Base-by-base conservation (phyloP, 1,140 invertebrate species). In the Probaryconus sp. region DNA sequence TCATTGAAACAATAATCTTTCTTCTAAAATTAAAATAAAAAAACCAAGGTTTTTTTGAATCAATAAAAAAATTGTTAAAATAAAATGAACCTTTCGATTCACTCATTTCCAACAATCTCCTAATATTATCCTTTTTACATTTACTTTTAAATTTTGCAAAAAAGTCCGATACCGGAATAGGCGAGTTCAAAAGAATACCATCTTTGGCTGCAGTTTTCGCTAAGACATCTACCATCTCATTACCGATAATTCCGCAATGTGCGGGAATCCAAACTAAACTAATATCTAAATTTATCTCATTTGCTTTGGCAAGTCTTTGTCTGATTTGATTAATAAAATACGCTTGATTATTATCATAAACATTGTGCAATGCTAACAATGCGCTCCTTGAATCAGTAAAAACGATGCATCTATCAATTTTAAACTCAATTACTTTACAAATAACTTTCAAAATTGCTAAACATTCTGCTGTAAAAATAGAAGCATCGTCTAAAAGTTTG, bases 401-500 rank as follows among this genome's bases (percentile, higher is more conserved):
- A 6, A 51, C 35, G 2, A 6, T 30, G 14, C 5, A 28, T n/a
- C 1, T 20, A 18, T 4, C 9, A 13, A 2, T 6, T 3, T 20
- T 16, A 9, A 17, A 2, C 7, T 33, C 18, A 18, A 33, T 17
- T 7, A 51, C 35, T 18, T 18, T 35, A 3, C 17, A 9, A 9
- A 51, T 9, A 18, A 7, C 10, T 6, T n/a, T 7, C 5, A 51
- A 3, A 5, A 51, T 2, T 4, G 30, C 47, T 3, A 2, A 4
- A 11, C 47, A 51, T 35, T 51, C 47, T 7, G 47, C 47, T 2
- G 31, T 10, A 26, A 33, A 51, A 18, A 51, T 26, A 21, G 47
- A 33, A 9, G 47, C 17, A 33, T 6, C 17, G 6, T 51, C 47
- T 2, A 5, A 6, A 2, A 51, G 2, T 9, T 26, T 33, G 18